phyloP scores from a whole-genome alignment of 2,888 invertebrate genomes.

The Therioaphis trifolii region DNA sequence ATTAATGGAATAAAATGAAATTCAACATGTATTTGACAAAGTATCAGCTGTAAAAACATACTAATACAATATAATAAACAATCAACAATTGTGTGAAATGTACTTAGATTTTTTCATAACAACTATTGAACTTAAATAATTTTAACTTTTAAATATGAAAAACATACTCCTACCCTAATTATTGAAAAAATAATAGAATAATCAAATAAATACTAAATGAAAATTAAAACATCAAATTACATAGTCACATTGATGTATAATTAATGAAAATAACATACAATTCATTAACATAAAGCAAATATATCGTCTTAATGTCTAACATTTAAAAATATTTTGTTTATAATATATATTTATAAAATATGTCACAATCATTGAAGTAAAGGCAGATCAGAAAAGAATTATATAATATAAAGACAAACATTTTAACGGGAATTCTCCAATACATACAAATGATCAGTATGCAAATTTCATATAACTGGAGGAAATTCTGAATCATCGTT shows the following conservation, averaged over 20 bases:
- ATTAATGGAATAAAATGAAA: neutral
- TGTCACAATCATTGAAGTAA: conserved; percentile 47
- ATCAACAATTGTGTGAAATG: neutral
- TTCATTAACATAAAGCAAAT: conserved; percentile 54
- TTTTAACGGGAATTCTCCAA: conserved; percentile 23
- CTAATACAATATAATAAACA: neutral
- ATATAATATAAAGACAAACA: conserved; percentile 37
- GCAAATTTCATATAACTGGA: conserved; percentile 72
- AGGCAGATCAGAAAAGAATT: conserved; percentile 48
- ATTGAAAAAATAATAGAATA: neutral
- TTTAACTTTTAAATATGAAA: conserved; percentile 16
- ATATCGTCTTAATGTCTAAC: conserved; percentile 47
- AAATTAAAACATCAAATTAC: conserved; percentile 38
- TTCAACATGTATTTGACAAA: neutral
- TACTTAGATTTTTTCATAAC: neutral
- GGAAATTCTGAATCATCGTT: conserved; percentile 87
- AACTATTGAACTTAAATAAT: neutral
- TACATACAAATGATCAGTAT: neutral
- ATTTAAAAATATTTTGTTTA: conserved; percentile 51
- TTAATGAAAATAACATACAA: conserved; percentile 56
- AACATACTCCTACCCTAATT: neutral
- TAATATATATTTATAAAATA: conserved; percentile 44
- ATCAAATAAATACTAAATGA: neutral
- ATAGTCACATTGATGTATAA: conserved; percentile 12
- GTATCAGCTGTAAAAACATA: neutral